Conservation (phyloP, 2,888 invertebrate genomes). For the Mimachlamys varia region DNA sequence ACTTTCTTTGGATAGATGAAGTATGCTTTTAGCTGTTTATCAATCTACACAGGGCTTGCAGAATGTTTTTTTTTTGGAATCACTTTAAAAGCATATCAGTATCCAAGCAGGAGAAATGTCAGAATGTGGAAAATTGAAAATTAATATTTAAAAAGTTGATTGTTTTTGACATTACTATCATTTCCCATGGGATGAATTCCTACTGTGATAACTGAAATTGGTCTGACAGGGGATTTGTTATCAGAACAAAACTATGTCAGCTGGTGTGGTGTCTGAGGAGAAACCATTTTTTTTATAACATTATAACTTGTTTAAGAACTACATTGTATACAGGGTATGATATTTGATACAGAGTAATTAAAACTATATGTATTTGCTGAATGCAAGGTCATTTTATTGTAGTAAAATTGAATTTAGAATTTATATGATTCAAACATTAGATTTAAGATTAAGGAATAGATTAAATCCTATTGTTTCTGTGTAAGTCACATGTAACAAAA, state of each 20-base stretch:
- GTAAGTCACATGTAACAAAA: too few relatives aligned
- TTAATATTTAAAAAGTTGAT: slow-evolving; percentile 20
- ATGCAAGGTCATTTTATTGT: background rate
- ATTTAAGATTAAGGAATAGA: too few relatives aligned
- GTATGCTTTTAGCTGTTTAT: too few relatives aligned
- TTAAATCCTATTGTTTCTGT: too few relatives aligned
- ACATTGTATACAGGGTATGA: background rate
- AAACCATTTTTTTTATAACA: background rate
- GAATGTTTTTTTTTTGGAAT: background rate
- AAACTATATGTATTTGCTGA: too few relatives aligned
- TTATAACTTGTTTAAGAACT: background rate
- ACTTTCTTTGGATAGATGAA: background rate
- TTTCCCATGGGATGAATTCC: background rate
- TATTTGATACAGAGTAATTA: too few relatives aligned
- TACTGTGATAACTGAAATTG: background rate
- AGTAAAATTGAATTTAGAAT: too few relatives aligned
- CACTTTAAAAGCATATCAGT: background rate
- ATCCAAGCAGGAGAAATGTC: background rate
- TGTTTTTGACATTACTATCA: background rate
- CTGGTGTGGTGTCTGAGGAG: background rate
- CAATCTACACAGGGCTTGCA: background rate
- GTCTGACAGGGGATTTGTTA: background rate
- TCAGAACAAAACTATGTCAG: background rate
- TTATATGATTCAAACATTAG: too few relatives aligned
- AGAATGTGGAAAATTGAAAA: slow-evolving; percentile 7